phyloP scores from a whole-genome alignment of 2,888 invertebrate species.

The Mechanitis mazaeus region DNA sequence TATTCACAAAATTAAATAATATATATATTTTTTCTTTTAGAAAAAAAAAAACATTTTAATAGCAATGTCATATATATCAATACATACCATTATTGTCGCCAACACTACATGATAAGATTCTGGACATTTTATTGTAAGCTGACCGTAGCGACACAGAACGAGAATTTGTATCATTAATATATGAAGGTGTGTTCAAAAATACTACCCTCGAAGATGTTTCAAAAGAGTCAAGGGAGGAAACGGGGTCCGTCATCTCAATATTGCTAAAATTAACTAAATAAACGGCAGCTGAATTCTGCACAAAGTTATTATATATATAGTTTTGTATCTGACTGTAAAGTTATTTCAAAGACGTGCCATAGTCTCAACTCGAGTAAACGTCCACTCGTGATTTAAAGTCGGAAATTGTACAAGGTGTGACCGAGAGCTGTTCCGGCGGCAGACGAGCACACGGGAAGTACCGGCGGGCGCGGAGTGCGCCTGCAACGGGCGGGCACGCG shows the following conservation, averaged over 20 bases:
- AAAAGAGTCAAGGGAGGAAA: not conserved
- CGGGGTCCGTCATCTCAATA: not conserved
- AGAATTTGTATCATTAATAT: constrained; percentile 8
- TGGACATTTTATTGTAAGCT: constrained; percentile 35
- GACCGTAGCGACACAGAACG: constrained; percentile 29
- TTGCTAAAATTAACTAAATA: not conserved
- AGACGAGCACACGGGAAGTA: constrained; percentile 42
- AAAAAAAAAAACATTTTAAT: too few relatives aligned
- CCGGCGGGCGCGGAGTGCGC: constrained; percentile 35
- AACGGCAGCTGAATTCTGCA: not conserved
- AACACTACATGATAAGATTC: constrained; percentile 29
- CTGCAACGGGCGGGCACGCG: constrained; percentile 43
- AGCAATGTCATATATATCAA: not conserved
- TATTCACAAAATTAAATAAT: too few relatives aligned
- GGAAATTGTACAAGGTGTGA: constrained; percentile 28
- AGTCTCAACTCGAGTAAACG: too few relatives aligned
- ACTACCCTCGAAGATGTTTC: not conserved
- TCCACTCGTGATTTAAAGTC: not conserved
- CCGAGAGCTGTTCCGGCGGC: constrained; percentile 45
- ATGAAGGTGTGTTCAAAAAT: not conserved
- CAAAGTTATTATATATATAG: constrained; percentile 4
- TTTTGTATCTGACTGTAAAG: too few relatives aligned
- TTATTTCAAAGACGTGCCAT: too few relatives aligned
- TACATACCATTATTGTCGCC: constrained; percentile 24
- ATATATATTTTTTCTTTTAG: too few relatives aligned